phyloP scores from a whole-genome alignment of 2,113 vertebrate genomes.

The Psilopogon haemacephalus region DNA sequence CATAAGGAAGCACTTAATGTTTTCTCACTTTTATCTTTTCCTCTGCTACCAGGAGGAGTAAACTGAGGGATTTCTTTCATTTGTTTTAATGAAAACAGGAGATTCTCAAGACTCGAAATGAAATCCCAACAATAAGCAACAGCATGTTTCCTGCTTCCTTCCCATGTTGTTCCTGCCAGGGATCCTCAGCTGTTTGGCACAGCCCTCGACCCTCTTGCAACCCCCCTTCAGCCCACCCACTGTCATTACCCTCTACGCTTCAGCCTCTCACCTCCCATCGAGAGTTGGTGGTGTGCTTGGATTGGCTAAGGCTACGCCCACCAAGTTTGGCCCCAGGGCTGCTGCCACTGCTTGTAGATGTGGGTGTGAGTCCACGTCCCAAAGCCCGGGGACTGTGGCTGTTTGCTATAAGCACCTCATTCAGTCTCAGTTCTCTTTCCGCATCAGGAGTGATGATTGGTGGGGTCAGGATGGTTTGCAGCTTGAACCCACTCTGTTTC shows the following conservation, averaged over 20 bases:
- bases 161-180: background rate
- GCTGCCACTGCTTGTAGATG: background rate
- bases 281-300: fast-evolving
- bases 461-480: fast-evolving
- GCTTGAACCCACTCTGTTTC: background rate
- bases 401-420: background rate
- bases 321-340: background rate
- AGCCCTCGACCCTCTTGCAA: background rate
- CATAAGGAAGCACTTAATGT: background rate
- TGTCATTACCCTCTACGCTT: background rate
- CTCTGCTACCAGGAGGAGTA: background rate
- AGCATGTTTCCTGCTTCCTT: slow-evolving; percentile 40
- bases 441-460: background rate
- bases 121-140: background rate
- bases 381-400: fast-evolving
- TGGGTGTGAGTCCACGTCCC: background rate
- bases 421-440: background rate
- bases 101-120: slow-evolving; percentile 13
- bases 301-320: background rate
- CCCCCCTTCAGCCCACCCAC: background rate
- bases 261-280: fast-evolving
- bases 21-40: slow-evolving; percentile 27
- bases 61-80: background rate
- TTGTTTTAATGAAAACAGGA: slow-evolving; percentile 34
- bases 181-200: background rate